Conservation (phyloP, 2,113 vertebrate genomes). For the Oncorhynchus tshawytscha region DNA sequence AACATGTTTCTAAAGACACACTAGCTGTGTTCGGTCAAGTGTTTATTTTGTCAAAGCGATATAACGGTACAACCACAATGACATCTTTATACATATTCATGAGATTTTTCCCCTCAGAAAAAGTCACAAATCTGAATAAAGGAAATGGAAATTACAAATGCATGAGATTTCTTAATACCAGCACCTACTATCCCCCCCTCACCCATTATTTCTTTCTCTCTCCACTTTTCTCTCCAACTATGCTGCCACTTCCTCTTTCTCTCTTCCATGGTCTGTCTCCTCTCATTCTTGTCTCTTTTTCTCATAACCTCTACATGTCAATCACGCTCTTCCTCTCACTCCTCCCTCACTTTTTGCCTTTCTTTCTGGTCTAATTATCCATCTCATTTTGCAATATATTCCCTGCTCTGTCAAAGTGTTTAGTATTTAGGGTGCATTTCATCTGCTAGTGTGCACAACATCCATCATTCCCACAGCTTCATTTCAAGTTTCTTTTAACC, state of each 20-base stretch:
- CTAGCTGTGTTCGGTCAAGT: slow-evolving; percentile 28
- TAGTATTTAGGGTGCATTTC: slow-evolving; percentile 10
- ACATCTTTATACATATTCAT: slow-evolving; percentile 56
- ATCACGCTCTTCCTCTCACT: neutral
- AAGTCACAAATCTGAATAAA: slow-evolving; percentile 40
- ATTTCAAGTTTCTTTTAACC: too few species aligned
- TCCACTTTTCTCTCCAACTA: neutral
- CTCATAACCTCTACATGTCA: too few species aligned
- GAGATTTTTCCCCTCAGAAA: slow-evolving; percentile 14
- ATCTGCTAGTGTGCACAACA: slow-evolving; percentile 18
- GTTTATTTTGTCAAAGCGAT: slow-evolving; percentile 34
- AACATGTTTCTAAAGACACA: slow-evolving; percentile 5
- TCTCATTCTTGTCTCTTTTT: neutral
- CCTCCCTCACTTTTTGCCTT: neutral
- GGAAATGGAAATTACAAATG: slow-evolving; percentile 57
- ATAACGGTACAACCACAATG: slow-evolving; percentile 30
- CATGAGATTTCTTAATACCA: slow-evolving; percentile 46
- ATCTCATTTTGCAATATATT: slow-evolving; percentile 18
- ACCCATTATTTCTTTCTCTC: too few species aligned
- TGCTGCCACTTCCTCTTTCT: slow-evolving; percentile 15
- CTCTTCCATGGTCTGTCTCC: neutral
- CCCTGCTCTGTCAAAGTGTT: neutral
- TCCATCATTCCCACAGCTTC: slow-evolving; percentile 3
- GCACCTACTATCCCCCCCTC: neutral
- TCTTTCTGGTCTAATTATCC: slow-evolving; percentile 24